Base-by-base conservation (phyloP, 2,113 vertebrate genomes). In the Tympanuchus pallidicinctus region DNA sequence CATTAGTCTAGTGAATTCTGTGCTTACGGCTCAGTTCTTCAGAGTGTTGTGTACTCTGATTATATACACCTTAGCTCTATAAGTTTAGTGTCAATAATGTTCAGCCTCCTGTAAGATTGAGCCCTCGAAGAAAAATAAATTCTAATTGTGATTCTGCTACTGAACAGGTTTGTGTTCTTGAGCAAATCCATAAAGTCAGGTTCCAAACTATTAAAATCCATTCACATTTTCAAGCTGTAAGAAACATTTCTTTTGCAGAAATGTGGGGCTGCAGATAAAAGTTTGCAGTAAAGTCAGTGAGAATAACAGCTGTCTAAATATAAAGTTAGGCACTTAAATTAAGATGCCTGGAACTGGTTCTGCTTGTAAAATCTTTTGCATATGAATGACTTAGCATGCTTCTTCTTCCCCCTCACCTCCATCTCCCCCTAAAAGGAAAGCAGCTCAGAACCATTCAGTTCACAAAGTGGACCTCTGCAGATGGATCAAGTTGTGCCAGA, bases 41-140 rank as follows among this genome's bases (percentile, higher is more conserved):
- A 4, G 72, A 90, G 84, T 71, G 47, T 34, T 94, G 88, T 90
- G 82, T 86, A 81, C 82, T 90, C 89, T 82, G 85, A 82, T 82
- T 86, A 72, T 45, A 76, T 28, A 92, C 65, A 81, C 61, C 91
- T 60, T 40, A 94, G 89, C 48, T 91, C 45, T 47, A 59, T 2
- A 74, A 79, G 85, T 84, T 92, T 93, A 72, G 79, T 66, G 48
- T 79, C 92, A 94, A 75, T 86, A 95, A 86, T 78, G 82, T 78
- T 94, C 90, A 94, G 65, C 57, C 75, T 83, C 87, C 88, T 94
- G 76, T 83, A 86, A 90, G 86, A 97, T 1, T 50, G 70, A 95
- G 61, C 40, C 70, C 88, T 81, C 73, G 65, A 92, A 94, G 73
- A 72, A 76, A 95, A 88, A 82, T 64, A 48, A 81, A 75, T 45